A percentile compares a stretch with the other conserved stretches of the same genome.
phyloP scores from a whole-genome alignment of 2,113 vertebrate genomes.

The Sardina pilchardus region DNA sequence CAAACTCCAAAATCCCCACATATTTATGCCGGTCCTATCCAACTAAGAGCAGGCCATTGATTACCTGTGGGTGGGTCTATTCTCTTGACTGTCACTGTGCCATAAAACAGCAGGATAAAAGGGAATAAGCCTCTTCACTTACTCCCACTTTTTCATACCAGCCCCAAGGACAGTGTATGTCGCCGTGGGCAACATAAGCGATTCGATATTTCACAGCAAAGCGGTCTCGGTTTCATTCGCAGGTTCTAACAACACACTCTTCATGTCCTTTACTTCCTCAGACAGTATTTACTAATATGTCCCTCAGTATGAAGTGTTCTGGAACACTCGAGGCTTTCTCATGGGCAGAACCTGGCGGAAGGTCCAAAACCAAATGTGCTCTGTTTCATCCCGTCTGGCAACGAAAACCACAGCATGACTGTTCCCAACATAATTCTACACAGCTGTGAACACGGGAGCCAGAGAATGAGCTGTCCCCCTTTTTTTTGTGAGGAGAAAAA shows the following conservation, averaged over 20 bases:
- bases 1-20: not conserved
- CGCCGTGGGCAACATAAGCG: not conserved
- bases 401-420: not conserved
- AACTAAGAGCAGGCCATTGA: not conserved
- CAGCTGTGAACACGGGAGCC: slow-evolving; percentile 12
- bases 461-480: slow-evolving; percentile 13
- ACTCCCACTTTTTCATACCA: not conserved
- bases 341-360: not conserved
- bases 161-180: not conserved
- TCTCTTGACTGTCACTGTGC: slow-evolving; percentile 32
- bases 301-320: not conserved
- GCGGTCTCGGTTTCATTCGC: not conserved
- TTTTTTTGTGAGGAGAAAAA: not conserved
- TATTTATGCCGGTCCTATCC: slow-evolving; percentile 21
- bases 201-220: not conserved
- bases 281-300: slow-evolving; percentile 2
- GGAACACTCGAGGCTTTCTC: not conserved
- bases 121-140: not conserved
- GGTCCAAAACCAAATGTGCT: slow-evolving; percentile 3
- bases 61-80: slow-evolving; percentile 28
- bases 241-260: not conserved
- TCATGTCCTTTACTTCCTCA: not conserved
- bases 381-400: not conserved
- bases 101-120: not conserved
- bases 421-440: slow-evolving; percentile 4